A percentile compares a stretch with the other conserved stretches of the same genome.
Evolutionary conservation across 1,140 invertebrate species (phyloP).

Genomic region (Uloborus diversus): DNA sequence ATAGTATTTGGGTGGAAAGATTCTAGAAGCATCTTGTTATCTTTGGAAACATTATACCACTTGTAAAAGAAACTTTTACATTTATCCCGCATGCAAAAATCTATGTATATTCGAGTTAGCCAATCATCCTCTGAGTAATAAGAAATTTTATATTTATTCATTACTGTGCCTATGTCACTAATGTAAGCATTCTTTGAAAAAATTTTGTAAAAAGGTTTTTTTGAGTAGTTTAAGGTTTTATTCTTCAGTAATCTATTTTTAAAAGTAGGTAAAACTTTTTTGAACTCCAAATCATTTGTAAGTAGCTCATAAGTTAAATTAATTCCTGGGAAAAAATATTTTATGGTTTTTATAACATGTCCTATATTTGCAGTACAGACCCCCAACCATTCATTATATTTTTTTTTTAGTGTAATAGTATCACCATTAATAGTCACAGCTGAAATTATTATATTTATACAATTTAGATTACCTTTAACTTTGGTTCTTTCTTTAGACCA

Average conservation of each 20-base stretch:
- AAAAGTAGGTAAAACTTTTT: conserved; percentile 20
- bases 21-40: not conserved
- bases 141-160: conserved; percentile 25
- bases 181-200: not conserved
- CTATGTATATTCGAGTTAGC: conserved; percentile 9
- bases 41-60: not conserved
- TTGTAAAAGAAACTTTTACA: conserved; percentile 9
- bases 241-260: not conserved
- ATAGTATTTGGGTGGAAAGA: not conserved
- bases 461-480: no score
- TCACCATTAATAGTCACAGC: no score
- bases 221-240: conserved; percentile 7
- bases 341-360: no score
- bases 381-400: no score
- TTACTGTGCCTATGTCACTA: not conserved
- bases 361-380: no score
- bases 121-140: conserved; percentile 7
- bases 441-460: no score
- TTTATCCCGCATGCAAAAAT: not conserved
- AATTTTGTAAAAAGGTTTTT: conserved; percentile 23
- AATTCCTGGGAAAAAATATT: no score
- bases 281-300: no score
- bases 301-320: no score
- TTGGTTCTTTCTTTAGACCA: no score
- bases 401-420: no score